Conservation (phyloP, 92 coral and sea anemone genomes). For the Micromussa lordhowensis region DNA sequence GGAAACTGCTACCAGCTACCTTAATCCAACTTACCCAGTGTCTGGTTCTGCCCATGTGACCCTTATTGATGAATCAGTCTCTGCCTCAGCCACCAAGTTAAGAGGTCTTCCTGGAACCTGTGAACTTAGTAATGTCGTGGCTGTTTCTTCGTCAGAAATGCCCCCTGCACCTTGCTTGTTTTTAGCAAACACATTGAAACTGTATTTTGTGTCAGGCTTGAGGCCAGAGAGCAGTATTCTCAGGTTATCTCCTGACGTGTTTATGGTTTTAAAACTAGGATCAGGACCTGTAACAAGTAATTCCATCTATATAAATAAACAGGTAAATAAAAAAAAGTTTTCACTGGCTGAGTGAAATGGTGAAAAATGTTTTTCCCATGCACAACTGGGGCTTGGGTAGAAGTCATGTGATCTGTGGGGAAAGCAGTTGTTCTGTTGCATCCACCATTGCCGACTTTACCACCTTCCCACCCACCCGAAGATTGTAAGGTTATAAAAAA, state of each 20-base stretch:
- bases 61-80: conserved; percentile 65
- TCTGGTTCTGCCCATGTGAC: conserved; percentile 82
- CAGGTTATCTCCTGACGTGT: conserved; percentile 40
- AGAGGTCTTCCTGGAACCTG: conserved; percentile 64
- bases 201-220: conserved; percentile 56
- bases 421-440: too few relatives aligned
- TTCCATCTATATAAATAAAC: too few relatives aligned
- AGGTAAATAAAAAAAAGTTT: too few relatives aligned
- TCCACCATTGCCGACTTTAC: too few relatives aligned
- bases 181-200: conserved; percentile 61
- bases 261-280: background rate
- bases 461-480: too few relatives aligned
- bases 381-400: too few relatives aligned
- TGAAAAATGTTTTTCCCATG: too few relatives aligned
- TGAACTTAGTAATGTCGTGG: conserved; percentile 52
- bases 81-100: conserved; percentile 64
- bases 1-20: too few relatives aligned
- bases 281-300: background rate
- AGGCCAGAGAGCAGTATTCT: conserved; percentile 53
- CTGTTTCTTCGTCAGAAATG: conserved; percentile 27
- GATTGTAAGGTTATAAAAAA: too few relatives aligned
- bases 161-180: conserved; percentile 60
- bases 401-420: too few relatives aligned
- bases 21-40: conserved; percentile 59
- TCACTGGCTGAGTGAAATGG: too few relatives aligned